Evolutionary conservation across 2,888 invertebrate species (phyloP), one percentile per base, ranked within the genome.

Genomic region (Aspidiotus rigidus): DNA sequence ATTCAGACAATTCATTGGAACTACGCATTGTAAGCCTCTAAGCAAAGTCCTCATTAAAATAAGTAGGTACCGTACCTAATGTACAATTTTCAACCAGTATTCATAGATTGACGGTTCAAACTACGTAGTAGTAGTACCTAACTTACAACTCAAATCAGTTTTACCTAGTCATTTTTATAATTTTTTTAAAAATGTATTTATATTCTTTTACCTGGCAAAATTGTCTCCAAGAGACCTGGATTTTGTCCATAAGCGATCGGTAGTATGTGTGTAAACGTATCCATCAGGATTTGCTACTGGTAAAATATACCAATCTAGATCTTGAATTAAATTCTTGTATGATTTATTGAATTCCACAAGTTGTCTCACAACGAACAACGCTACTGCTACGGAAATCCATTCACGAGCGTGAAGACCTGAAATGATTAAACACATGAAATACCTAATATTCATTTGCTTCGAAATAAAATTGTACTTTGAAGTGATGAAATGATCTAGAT

Each of bases 351-450:
- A 85, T 74, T 86, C 84, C 1, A 85, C 85, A 64, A 91, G 77
- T 71, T 85, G 81, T 75, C 90, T 84, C 39, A 89, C 85, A 49
- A 90, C 80, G 77, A 84, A 91, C 0, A 90, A 87, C 7, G 89
- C 89, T 0, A 86, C 83, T 0, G 90, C 88, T 0, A 88, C 86
- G 62, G 87, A 87, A 75, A 92, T 89, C 91, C 91, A 96, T 80
- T 96, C 96, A 17, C 95, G 83, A 0, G 92, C 89, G 75, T 93
- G 93, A 73, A 92, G 91, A 15, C 90, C 87, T 76, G 70, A 28
- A 69, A 66, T n/a, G 41, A 16, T 57, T 7, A 5, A 28, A 28
- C 28, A 28, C 28, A 28, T 28, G 28, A 28, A n/a, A n/a, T n/a
- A n/a, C n/a, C n/a, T n/a, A 28, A 28, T 5, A 28, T 3, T 28